phyloP scores from a whole-genome alignment of 2,888 invertebrate genomes.

The Atherix ibis region DNA sequence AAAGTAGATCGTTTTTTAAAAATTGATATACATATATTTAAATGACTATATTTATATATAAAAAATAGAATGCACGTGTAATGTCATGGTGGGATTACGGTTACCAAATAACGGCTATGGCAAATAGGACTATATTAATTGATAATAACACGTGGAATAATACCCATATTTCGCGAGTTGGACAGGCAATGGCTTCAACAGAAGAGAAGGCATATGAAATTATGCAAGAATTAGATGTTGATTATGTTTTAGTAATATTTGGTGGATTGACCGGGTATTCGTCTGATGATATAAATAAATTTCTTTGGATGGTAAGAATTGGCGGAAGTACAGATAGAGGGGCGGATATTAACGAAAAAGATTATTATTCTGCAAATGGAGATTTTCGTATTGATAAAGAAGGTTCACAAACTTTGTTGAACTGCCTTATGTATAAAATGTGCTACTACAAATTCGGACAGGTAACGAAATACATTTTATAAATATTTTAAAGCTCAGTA shows the following conservation, averaged over 20 bases:
- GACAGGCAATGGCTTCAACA: slow-evolving; percentile 95
- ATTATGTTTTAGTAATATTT: slow-evolving; percentile 95
- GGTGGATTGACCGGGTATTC: slow-evolving; percentile 98
- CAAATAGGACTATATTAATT: slow-evolving; percentile 91
- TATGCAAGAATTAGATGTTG: slow-evolving; percentile 92
- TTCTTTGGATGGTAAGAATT: slow-evolving; percentile 98
- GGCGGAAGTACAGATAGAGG: slow-evolving; percentile 93
- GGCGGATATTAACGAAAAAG: slow-evolving; percentile 86
- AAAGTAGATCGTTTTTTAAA: not conserved
- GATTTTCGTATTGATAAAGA: slow-evolving; percentile 95
- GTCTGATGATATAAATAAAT: slow-evolving; percentile 98
- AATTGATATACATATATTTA: slow-evolving; percentile 10
- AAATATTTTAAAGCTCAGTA: not conserved
- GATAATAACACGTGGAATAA: slow-evolving; percentile 99
- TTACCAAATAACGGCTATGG: slow-evolving; percentile 98
- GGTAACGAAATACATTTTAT: slow-evolving; percentile 12
- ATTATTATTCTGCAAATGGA: slow-evolving; percentile 90
- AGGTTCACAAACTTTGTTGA: slow-evolving; percentile 78
- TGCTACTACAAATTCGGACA: slow-evolving; percentile 96
- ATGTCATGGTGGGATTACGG: slow-evolving; percentile 99
- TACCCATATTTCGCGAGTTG: slow-evolving; percentile 93
- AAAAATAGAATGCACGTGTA: slow-evolving; percentile 88
- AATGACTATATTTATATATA: slow-evolving; percentile 15
- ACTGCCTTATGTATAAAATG: slow-evolving; percentile 99
- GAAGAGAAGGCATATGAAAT: slow-evolving; percentile 97